Percentiles rank a stretch among this genome's conserved stretches.
Evolutionary conservation across 2,888 invertebrate genomes (phyloP).

Genomic region (Tetropium fuscum): DNA sequence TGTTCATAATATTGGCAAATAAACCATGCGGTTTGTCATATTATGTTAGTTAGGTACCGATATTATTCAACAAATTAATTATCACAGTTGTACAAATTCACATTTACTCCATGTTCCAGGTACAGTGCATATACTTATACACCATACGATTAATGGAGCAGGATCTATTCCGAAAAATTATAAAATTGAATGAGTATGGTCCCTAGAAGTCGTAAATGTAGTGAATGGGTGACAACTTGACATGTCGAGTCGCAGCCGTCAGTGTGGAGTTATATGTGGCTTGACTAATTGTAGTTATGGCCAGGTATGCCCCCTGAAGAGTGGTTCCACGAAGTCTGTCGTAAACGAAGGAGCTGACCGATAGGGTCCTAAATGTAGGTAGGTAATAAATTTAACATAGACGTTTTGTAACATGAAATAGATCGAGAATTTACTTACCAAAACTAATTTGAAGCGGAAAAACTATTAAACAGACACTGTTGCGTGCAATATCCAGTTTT

Average conservation of each 20-base stretch:
- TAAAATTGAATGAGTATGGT: slow-evolving; percentile 26
- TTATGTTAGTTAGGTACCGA: too few species aligned
- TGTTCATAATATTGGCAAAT: too few species aligned
- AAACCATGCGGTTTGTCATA: too few species aligned
- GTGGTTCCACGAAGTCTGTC: slow-evolving; percentile 63
- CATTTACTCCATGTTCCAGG: slow-evolving; percentile 12
- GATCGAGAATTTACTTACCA: slow-evolving; percentile 3
- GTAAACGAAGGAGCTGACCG: slow-evolving; percentile 47
- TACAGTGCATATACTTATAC: too few species aligned
- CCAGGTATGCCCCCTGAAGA: slow-evolving; percentile 51
- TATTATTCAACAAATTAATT: too few species aligned
- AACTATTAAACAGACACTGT: not conserved
- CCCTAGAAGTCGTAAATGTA: slow-evolving; percentile 60
- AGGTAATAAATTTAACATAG: slow-evolving; percentile 25
- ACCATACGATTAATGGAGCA: slow-evolving; percentile 23
- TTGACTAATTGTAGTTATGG: slow-evolving; percentile 55
- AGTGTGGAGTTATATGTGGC: slow-evolving; percentile 54
- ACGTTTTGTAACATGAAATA: slow-evolving; percentile 15
- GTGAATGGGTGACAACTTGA: slow-evolving; percentile 58
- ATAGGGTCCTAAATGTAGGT: slow-evolving; percentile 36
- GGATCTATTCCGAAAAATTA: slow-evolving; percentile 33
- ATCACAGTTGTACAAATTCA: slow-evolving; percentile 2
- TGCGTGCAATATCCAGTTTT: too few species aligned
- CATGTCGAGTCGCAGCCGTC: slow-evolving; percentile 54
- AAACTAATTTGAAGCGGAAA: not conserved